Evolutionary conservation across 2,888 invertebrate genomes (phyloP).

Genomic region (Aquatica leii): DNA sequence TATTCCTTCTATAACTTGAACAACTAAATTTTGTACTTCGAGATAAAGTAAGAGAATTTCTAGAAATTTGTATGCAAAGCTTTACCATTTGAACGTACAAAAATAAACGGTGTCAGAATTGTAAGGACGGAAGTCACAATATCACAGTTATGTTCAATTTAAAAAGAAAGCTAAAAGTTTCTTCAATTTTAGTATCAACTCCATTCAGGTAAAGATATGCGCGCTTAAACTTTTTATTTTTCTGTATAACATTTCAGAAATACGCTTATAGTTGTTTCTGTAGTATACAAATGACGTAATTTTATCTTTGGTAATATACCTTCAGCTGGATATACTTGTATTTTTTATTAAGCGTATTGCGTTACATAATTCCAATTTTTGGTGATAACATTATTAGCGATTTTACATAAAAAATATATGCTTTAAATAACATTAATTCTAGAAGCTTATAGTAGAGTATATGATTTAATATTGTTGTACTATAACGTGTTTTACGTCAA

Average conservation of each 20-base stretch:
- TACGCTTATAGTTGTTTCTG: too few relatives aligned
- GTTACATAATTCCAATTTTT: too few relatives aligned
- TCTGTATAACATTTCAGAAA: slow-evolving; percentile 1
- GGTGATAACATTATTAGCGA: too few relatives aligned
- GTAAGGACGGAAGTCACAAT: slow-evolving; percentile 32
- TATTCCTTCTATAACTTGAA: slow-evolving; percentile 26
- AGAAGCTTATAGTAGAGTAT: too few relatives aligned
- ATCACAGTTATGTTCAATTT: slow-evolving; percentile 26
- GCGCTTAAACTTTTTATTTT: slow-evolving; percentile 6
- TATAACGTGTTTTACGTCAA: too few relatives aligned
- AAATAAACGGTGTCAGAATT: slow-evolving; percentile 36
- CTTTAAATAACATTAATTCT: too few relatives aligned
- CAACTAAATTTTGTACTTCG: slow-evolving; percentile 30
- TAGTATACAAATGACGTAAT: too few relatives aligned
- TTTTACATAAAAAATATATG: too few relatives aligned
- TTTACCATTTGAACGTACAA: slow-evolving; percentile 34
- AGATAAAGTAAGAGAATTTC: slow-evolving; percentile 37
- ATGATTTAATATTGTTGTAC: too few relatives aligned
- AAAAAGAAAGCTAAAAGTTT: slow-evolving; percentile 23
- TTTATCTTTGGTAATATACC: too few relatives aligned
- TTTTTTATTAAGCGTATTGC: too few relatives aligned
- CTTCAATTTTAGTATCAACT: slow-evolving; percentile 6
- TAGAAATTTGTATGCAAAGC: slow-evolving; percentile 41
- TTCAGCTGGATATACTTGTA: too few relatives aligned
- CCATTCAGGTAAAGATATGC: slow-evolving; percentile 3